These are phyloP conservation scores for Homarus americanus DNA, from an alignment of 1,140 invertebrate species.

Conservation along the genomic window DNA sequence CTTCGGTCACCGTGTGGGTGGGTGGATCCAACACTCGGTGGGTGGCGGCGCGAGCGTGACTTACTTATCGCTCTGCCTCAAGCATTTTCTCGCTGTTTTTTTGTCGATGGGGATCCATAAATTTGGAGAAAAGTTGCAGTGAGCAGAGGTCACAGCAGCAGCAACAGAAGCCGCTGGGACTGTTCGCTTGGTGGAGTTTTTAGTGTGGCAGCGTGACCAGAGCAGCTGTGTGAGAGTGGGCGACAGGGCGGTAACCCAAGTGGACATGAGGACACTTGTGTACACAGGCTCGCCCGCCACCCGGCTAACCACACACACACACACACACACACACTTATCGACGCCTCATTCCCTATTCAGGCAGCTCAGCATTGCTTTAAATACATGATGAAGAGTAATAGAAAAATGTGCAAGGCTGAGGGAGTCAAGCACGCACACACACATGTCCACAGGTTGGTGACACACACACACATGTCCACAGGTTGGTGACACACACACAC, in stretches of 20 bases:
- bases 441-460: not conserved
- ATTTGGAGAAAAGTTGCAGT: not conserved
- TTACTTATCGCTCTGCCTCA: slow-evolving; percentile 60
- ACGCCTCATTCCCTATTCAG: not conserved
- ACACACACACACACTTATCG: slow-evolving; percentile 11
- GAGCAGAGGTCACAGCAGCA: not conserved
- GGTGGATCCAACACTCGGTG: slow-evolving; percentile 44
- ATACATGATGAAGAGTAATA: not conserved
- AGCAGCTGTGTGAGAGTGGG: slow-evolving; percentile 42
- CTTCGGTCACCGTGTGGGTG: slow-evolving; percentile 48
- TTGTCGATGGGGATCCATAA: not conserved
- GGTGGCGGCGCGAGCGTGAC: slow-evolving; percentile 40
- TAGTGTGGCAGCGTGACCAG: slow-evolving; percentile 34
- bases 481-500: too few species aligned
- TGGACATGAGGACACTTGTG: slow-evolving; percentile 52
- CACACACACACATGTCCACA: too few species aligned
- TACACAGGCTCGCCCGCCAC: slow-evolving; percentile 14
- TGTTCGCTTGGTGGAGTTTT: not conserved
- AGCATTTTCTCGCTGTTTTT: slow-evolving; percentile 45
- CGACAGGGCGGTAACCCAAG: slow-evolving; percentile 52
- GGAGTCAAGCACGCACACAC: not conserved
- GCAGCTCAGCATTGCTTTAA: not conserved
- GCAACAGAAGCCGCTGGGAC: not conserved
- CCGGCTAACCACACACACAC: slow-evolving; percentile 32
- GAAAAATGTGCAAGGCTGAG: not conserved